phyloP scores from a whole-genome alignment of 2,888 invertebrate species.

The Lottia scabra region DNA sequence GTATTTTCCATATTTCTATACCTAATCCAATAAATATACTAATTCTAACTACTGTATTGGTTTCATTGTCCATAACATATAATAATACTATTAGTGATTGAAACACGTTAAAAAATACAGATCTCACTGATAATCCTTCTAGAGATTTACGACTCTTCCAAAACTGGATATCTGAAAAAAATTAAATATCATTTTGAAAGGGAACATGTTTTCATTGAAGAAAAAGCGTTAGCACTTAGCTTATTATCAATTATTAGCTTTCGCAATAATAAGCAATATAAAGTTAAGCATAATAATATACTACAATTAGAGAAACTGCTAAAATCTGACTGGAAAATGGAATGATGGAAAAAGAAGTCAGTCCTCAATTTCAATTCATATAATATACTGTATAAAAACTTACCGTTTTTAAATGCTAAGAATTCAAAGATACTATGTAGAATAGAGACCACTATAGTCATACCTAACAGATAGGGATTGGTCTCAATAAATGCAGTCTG shows the following conservation, averaged over 20 bases:
- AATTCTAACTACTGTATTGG: conserved; percentile 94
- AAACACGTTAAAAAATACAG: conserved; percentile 97
- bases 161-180: conserved; percentile 89
- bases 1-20: conserved; percentile 99
- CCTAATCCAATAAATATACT: conserved; percentile 94
- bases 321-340: no score
- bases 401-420: conserved; percentile 97
- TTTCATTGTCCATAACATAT: conserved; percentile 98
- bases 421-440: conserved; percentile 98
- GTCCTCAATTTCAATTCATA: no score
- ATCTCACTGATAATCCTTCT: conserved; percentile 96
- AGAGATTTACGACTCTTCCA: conserved; percentile 98
- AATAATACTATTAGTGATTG: conserved; percentile 94
- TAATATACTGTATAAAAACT: no score
- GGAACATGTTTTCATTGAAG: no score
- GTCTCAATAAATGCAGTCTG: conserved; percentile 95
- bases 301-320: no score
- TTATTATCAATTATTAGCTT: no score
- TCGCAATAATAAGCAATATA: no score
- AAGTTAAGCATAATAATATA: no score
- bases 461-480: conserved; percentile 91
- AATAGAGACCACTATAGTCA: conserved; percentile 92
- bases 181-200: background rate
- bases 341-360: no score
- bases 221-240: no score